These are phyloP conservation scores for Saccostrea cuccullata DNA, from an alignment of 1,140 invertebrate genomes.

Conservation along the genomic window DNA sequence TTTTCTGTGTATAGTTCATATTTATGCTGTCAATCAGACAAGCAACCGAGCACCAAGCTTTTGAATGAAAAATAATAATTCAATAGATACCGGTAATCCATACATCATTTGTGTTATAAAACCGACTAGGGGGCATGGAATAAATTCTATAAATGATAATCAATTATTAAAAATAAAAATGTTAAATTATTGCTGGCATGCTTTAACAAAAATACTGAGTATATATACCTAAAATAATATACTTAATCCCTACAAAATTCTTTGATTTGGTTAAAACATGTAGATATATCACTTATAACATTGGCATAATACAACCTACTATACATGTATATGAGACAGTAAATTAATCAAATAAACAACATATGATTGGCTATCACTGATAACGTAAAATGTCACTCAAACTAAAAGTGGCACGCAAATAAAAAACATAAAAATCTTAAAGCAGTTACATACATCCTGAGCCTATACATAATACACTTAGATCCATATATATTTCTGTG, in stretches of 20 bases:
- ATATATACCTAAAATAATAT: neutral
- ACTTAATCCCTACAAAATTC: neutral
- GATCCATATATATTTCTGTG: too few species aligned
- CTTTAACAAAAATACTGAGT: neutral
- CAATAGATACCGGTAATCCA: neutral
- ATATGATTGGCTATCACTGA: neutral
- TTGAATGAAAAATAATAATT: neutral
- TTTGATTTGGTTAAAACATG: neutral
- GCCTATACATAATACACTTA: neutral
- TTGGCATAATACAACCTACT: neutral
- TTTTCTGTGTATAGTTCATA: neutral
- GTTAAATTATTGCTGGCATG: too few species aligned
- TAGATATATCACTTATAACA: neutral
- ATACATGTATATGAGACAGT: neutral
- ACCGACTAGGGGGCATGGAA: neutral
- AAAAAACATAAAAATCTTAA: neutral
- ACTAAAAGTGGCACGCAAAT: neutral
- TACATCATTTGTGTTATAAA: neutral
- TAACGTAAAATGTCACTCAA: neutral
- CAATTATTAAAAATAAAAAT: neutral
- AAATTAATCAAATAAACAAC: neutral
- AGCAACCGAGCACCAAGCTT: neutral
- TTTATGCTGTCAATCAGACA: neutral
- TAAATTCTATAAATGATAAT: neutral
- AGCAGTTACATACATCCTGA: neutral